Evolutionary conservation across 2,113 vertebrate species (phyloP).

Genomic region (Myiozetetes cayanensis): DNA sequence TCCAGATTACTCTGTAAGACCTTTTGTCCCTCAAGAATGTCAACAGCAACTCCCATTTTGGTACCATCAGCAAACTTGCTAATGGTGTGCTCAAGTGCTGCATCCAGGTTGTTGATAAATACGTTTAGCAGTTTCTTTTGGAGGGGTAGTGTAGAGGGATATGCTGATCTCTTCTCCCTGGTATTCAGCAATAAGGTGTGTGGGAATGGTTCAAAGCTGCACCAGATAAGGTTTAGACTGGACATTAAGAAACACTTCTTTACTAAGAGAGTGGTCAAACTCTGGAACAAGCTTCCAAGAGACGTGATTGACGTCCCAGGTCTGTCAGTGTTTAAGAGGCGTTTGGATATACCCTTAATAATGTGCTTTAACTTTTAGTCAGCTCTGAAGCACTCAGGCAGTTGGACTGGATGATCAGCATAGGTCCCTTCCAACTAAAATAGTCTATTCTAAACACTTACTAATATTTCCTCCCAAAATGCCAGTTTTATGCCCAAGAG

Average conservation of each 20-base stretch:
- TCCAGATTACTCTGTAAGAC: too few species aligned
- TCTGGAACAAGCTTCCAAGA: neutral
- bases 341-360: neutral
- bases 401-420: rapidly evolving
- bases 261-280: neutral
- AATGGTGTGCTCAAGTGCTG: too few species aligned
- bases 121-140: neutral
- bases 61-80: too few species aligned
- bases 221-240: neutral
- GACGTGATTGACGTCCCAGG: neutral
- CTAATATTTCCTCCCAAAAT: neutral
- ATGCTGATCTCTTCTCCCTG: neutral
- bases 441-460: neutral
- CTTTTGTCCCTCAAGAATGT: too few species aligned
- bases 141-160: rapidly evolving
- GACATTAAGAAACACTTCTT: neutral
- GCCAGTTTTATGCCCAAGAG: neutral
- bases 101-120: too few species aligned
- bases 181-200: rapidly evolving
- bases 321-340: neutral
- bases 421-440: neutral
- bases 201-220: neutral
- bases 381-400: neutral
- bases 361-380: neutral
- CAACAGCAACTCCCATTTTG: too few species aligned